Evolutionary conservation across 2,888 invertebrate species (phyloP), one percentile per base, ranked within the genome.

Genomic region (Eupsilia transversa): DNA sequence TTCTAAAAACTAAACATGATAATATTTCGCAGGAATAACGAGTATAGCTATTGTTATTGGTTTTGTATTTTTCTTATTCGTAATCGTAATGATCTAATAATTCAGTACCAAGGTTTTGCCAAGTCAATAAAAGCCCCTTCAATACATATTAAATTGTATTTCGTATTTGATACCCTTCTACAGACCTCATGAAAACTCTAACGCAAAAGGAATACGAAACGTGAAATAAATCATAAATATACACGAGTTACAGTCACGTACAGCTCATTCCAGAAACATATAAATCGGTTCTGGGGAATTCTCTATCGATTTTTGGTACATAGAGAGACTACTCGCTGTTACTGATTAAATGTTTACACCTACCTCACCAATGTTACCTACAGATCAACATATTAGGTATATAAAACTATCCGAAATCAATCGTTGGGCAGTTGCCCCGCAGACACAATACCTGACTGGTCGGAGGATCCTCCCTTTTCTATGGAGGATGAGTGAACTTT

Each of bases 201-300:
- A n/a, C 74, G 35, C 38, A 9, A 46, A 73, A 10, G 27, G 27
- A 72, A 56, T 72, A 43, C 17, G 0, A 27, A 72, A 56, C 35
- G 56, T 56, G 7, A 56, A 41, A 52, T 38, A 52, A 67, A 72
- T 56, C 41, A 43, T 71, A 54, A 72, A 72, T 72, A 72, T 23
- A 72, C 35, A 72, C 14, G 27, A 72, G 17, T n/a, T 30, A 35
- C 23, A 35, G 35, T 56, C 35, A 38, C 38, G 30, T 12, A 30
- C 9, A 30, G 30, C 23, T 4, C 14, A 30, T 30, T 23, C 17
- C 17, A 33, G 46, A 10, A 23, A 33, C 17, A n/a, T 23, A 49
- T 64, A n/a, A 43, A 46, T 46, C 0, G 2, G 14, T 14, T 30
- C 43, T 43, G 9, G 14, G 23, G 3, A 30, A 23, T 30, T 43